Percentiles rank a stretch among this genome's conserved stretches.
Evolutionary conservation across 2,113 vertebrate species (phyloP).

Genomic region (Xiphophorus couchianus): DNA sequence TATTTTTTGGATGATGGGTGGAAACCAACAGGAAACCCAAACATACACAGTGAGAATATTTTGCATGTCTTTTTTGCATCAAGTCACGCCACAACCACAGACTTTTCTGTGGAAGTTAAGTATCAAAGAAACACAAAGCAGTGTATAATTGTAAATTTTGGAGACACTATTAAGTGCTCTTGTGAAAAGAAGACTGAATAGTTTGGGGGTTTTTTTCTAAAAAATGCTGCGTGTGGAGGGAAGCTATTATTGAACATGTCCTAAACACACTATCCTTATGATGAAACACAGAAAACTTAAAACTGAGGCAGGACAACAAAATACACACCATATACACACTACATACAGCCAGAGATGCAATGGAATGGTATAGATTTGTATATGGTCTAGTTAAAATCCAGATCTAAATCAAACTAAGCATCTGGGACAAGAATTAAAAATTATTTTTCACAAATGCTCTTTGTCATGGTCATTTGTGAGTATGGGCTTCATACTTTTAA

Average conservation of each 20-base stretch:
- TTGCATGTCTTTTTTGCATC: neutral
- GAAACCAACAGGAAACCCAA: neutral
- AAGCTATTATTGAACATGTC: neutral
- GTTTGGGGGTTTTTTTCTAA: no score
- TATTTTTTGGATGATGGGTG: neutral
- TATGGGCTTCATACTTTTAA: neutral
- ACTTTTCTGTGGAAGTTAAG: neutral
- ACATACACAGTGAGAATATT: neutral
- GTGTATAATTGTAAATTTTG: no score
- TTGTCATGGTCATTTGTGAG: no score
- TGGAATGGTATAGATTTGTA: no score
- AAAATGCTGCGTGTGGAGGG: neutral
- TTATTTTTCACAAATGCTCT: no score
- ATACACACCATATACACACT: no score
- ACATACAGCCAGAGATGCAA: no score
- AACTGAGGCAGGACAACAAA: no score
- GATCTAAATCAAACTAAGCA: neutral
- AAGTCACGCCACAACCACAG: neutral
- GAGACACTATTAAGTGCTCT: no score
- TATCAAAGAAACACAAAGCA: neutral
- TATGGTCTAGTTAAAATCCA: neutral
- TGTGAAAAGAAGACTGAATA: no score
- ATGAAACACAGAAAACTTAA: neutral
- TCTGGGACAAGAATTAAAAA: no score
- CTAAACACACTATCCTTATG: neutral